Percentiles rank a stretch among this genome's conserved stretches.
Evolutionary conservation across 2,888 invertebrate genomes (phyloP).

Genomic region (Biston betularia): DNA sequence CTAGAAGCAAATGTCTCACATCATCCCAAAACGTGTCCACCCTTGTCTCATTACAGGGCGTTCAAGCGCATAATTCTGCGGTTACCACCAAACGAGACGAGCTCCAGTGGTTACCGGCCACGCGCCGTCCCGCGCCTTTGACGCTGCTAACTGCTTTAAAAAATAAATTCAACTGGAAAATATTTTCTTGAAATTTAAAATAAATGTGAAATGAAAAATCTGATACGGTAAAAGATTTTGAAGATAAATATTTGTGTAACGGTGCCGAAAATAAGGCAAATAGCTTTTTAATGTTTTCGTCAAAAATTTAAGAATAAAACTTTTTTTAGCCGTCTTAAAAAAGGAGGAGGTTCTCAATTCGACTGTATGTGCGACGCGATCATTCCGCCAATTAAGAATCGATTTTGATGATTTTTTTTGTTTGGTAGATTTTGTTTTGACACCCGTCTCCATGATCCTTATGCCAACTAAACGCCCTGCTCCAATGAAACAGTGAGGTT

Average conservation of each 20-base stretch:
- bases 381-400: too few species aligned
- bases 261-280: too few species aligned
- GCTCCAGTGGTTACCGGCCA: constrained; percentile 66
- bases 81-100: constrained; percentile 72
- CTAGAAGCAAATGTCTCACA: constrained; percentile 7
- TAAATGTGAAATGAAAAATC: neutral
- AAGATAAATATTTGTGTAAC: neutral
- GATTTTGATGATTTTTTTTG: too few species aligned
- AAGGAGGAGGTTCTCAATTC: too few species aligned
- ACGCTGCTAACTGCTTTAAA: constrained; percentile 48
- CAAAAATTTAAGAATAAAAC: too few species aligned
- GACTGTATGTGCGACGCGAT: too few species aligned
- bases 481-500: too few species aligned
- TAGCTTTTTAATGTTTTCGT: too few species aligned
- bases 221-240: neutral
- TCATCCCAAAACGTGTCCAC: constrained; percentile 28
- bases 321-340: too few species aligned
- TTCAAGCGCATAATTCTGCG: constrained; percentile 82
- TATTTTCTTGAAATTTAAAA: constrained; percentile 11
- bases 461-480: too few species aligned
- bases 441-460: too few species aligned
- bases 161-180: constrained; percentile 24
- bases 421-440: too few species aligned
- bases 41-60: constrained; percentile 71
- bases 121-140: constrained; percentile 56